Evolutionary conservation across 2,113 vertebrate genomes (phyloP).

Genomic region (Columbina picui): DNA sequence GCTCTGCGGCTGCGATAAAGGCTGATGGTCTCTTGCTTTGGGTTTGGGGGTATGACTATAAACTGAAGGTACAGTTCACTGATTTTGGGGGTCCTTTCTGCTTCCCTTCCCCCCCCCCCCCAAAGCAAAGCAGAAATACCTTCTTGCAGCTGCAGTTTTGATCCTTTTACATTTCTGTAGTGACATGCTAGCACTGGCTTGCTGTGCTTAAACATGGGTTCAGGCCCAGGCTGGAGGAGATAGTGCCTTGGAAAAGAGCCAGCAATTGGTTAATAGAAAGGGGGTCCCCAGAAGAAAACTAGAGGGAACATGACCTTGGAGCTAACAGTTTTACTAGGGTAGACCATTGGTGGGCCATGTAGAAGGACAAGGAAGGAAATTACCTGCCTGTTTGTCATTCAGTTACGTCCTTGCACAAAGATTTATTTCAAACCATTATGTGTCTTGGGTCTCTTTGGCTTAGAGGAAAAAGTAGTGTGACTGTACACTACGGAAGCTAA

Average conservation of each 20-base stretch:
- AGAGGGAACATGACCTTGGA: not conserved
- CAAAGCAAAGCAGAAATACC: not conserved
- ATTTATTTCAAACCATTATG: not conserved
- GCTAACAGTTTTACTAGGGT: not conserved
- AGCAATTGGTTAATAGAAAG: not conserved
- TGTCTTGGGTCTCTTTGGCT: not conserved
- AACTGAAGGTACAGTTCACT: not conserved
- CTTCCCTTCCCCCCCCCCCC: not conserved
- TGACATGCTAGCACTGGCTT: not conserved
- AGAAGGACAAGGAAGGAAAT: not conserved
- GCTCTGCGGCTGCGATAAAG: not conserved
- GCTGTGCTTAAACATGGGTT: not conserved
- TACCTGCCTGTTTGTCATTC: not conserved
- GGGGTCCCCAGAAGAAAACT: not conserved
- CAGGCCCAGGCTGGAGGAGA: not conserved
- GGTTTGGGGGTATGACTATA: not conserved
- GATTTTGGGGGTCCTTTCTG: not conserved
- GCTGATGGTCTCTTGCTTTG: not conserved
- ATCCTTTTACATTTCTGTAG: not conserved
- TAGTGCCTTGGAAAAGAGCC: not conserved
- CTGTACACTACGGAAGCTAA: not conserved
- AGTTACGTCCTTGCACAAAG: not conserved
- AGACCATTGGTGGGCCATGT: not conserved
- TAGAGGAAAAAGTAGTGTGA: not conserved
- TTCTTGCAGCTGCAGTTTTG: not conserved